Conservation (phyloP, 2,113 vertebrate genomes). For the Murina feae region DNA sequence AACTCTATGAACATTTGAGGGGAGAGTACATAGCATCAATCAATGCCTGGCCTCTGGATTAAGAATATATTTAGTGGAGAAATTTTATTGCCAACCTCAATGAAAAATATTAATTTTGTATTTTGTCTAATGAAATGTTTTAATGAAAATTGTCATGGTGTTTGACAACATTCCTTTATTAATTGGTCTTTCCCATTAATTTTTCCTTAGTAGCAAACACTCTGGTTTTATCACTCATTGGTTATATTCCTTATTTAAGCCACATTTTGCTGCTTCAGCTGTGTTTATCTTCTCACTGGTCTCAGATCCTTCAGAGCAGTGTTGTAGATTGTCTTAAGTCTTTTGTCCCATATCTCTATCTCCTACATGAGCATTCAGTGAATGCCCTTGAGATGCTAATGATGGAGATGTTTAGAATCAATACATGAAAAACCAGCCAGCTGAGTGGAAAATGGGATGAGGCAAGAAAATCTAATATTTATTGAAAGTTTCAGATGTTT, state of each 20-base stretch:
- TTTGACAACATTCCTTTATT: constrained; percentile 49
- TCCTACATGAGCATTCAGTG: not conserved
- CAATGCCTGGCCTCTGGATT: not conserved
- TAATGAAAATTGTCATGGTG: constrained; percentile 17
- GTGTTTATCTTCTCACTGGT: not conserved
- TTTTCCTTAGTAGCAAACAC: constrained; percentile 25
- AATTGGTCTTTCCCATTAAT: constrained; percentile 42
- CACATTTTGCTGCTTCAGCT: not conserved
- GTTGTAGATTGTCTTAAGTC: not conserved
- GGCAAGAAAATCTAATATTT: constrained; percentile 1
- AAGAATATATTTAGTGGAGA: constrained; percentile 42
- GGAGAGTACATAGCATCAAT: not conserved
- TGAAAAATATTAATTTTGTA: constrained; percentile 35
- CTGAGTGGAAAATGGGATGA: not conserved
- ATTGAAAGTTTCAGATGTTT: not conserved
- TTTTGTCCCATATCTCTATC: not conserved
- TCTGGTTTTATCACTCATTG: not conserved
- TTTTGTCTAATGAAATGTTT: constrained; percentile 22
- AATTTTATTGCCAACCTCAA: not conserved
- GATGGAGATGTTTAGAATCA: not conserved
- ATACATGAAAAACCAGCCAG: not conserved
- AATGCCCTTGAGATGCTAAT: not conserved
- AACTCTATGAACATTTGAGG: not conserved
- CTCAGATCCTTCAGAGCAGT: not conserved
- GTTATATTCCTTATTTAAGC: constrained; percentile 28